Conservation (phyloP, 2,113 vertebrate genomes). For the Protobothrops flavoviridis region DNA sequence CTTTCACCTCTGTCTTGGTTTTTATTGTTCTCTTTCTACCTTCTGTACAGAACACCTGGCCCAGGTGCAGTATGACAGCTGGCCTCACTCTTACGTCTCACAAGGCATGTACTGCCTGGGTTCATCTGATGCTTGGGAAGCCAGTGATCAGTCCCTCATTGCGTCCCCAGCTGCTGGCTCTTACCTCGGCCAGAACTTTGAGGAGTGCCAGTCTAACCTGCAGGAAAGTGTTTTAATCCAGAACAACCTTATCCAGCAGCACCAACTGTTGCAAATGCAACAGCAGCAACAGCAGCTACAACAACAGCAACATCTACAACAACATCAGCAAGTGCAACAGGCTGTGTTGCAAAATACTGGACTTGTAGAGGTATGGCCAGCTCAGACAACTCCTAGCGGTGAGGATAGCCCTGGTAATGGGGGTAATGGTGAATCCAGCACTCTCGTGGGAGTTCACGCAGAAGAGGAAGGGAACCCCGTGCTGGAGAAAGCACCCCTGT, state of each 20-base stretch:
- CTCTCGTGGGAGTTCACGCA: slow-evolving; percentile 75
- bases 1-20: neutral
- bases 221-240: slow-evolving; percentile 70
- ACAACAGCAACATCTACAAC: slow-evolving; percentile 63
- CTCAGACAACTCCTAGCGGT: slow-evolving; percentile 70
- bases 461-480: slow-evolving; percentile 81
- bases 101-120: slow-evolving; percentile 98
- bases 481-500: slow-evolving; percentile 82
- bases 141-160: slow-evolving; percentile 89
- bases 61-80: slow-evolving; percentile 93
- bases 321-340: slow-evolving; percentile 61
- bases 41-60: slow-evolving; percentile 75
- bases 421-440: slow-evolving; percentile 65
- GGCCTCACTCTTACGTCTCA: slow-evolving; percentile 96
- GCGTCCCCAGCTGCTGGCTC: slow-evolving; percentile 88
- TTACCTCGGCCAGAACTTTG: slow-evolving; percentile 76
- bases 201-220: slow-evolving; percentile 76
- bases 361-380: slow-evolving; percentile 86
- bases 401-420: neutral
- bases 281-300: slow-evolving; percentile 61
- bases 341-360: slow-evolving; percentile 72
- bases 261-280: slow-evolving; percentile 59
- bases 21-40: neutral
- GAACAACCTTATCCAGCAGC: slow-evolving; percentile 68
- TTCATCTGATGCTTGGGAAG: slow-evolving; percentile 95